Percentiles rank a stretch among this genome's conserved stretches.
These are phyloP conservation scores for Philaethria dido DNA, from an alignment of 2,888 invertebrate genomes.

Conservation along the genomic window DNA sequence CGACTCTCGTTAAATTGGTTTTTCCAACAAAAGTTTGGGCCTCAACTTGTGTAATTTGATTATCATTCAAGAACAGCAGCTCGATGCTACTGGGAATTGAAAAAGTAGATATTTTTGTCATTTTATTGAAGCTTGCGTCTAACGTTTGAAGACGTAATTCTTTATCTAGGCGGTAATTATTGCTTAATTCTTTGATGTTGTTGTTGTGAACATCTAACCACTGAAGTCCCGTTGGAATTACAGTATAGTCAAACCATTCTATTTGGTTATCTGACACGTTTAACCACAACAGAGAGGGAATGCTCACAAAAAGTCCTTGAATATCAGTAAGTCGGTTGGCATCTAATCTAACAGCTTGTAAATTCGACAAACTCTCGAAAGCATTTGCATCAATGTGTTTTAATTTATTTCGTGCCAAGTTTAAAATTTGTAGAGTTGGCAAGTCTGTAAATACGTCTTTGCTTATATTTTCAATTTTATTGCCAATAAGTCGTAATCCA, in stretches of 20 bases:
- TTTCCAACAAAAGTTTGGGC: conserved; percentile 95
- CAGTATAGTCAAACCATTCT: conserved; percentile 94
- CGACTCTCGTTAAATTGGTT: conserved; percentile 94
- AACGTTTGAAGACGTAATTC: conserved; percentile 91
- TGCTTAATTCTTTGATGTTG: conserved; percentile 90
- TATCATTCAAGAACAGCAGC: conserved; percentile 94
- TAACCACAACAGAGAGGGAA: conserved; percentile 92
- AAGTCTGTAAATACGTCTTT: conserved; percentile 91
- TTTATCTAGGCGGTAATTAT: conserved; percentile 87
- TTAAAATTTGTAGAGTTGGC: conserved; percentile 92
- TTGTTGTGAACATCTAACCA: conserved; percentile 96
- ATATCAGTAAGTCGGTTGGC: conserved; percentile 93
- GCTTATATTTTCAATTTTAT: conserved; percentile 92
- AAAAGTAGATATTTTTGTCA: conserved; percentile 89
- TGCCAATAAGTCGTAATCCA: conserved; percentile 94
- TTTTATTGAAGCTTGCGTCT: conserved; percentile 95
- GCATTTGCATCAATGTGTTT: conserved; percentile 90
- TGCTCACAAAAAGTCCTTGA: conserved; percentile 92
- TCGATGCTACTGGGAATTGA: conserved; percentile 94
- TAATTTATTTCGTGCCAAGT: conserved; percentile 94
- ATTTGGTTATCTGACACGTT: conserved; percentile 96
- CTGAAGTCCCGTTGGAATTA: conserved; percentile 91
- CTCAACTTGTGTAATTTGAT: conserved; percentile 92
- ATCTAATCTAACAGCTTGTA: conserved; percentile 94
- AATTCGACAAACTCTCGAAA: conserved; percentile 90